Evolutionary conservation across 2,113 vertebrate genomes (phyloP).

Genomic region (Rhinolophus sinicus): DNA sequence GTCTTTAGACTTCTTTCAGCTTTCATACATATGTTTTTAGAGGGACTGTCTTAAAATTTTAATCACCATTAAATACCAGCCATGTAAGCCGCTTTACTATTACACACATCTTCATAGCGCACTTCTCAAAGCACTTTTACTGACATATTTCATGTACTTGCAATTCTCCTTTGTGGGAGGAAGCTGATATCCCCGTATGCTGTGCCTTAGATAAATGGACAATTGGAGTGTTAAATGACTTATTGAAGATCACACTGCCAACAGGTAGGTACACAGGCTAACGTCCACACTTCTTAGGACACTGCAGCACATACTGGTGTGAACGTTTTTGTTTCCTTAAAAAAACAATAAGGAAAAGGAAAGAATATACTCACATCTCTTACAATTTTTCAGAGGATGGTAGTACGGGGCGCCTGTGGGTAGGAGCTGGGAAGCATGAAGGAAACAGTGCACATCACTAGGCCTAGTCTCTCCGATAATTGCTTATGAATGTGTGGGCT

Average conservation of each 20-base stretch:
- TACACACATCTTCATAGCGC: neutral
- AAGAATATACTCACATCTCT: neutral
- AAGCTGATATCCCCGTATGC: neutral
- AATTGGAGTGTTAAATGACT: neutral
- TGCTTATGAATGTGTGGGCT: neutral
- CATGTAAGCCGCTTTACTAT: neutral
- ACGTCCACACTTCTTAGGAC: neutral
- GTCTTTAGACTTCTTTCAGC: neutral
- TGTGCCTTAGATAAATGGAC: neutral
- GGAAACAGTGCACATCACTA: too few species aligned
- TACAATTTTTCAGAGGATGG: neutral
- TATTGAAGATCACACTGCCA: neutral
- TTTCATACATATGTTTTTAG: neutral
- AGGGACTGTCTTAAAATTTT: neutral
- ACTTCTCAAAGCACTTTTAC: neutral
- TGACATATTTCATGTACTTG: neutral
- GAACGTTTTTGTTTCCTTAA: neutral
- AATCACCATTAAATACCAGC: neutral
- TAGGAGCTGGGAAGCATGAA: neutral
- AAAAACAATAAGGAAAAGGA: neutral
- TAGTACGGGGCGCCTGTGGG: too few species aligned
- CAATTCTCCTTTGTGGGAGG: neutral
- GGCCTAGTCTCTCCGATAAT: fast-evolving
- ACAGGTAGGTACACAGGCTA: neutral
- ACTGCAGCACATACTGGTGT: fast-evolving